Evolutionary conservation across 2,888 invertebrate genomes (phyloP).

Genomic region (Thera obeliscata): DNA sequence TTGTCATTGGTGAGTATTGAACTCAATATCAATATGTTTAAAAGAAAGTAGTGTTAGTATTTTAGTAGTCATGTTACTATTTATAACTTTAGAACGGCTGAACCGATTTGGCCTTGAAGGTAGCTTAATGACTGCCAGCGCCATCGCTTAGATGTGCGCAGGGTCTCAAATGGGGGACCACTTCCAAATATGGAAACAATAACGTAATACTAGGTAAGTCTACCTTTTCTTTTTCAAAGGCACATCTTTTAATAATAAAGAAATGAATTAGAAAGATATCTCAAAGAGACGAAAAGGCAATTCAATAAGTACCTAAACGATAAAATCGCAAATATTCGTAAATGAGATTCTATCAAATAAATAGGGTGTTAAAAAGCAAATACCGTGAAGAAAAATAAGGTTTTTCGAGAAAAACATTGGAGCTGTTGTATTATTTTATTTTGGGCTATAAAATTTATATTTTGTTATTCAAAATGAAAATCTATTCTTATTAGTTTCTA

Average conservation of each 20-base stretch:
- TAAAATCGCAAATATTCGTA: conserved; percentile 20
- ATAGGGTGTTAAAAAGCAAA: conserved; percentile 14
- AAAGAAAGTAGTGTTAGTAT: too few species aligned
- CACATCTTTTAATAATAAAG: neutral
- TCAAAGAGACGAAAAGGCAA: conserved; percentile 9
- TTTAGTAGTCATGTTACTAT: too few species aligned
- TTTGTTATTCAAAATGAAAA: too few species aligned
- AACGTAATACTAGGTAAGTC: neutral
- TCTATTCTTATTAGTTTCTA: too few species aligned
- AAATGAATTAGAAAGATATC: conserved; percentile 11
- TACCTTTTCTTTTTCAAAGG: neutral
- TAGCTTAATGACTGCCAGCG: too few species aligned
- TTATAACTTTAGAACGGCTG: too few species aligned
- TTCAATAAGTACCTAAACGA: conserved; percentile 18
- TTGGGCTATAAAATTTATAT: too few species aligned
- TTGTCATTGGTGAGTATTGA: too few species aligned
- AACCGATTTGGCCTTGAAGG: too few species aligned
- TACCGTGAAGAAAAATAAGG: conserved; percentile 10
- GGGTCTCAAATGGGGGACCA: too few species aligned
- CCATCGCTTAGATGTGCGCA: too few species aligned
- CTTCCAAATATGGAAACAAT: neutral
- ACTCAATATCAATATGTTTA: too few species aligned
- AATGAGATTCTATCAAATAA: conserved; percentile 21
- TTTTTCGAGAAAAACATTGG: conserved; percentile 4
- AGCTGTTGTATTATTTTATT: conserved; percentile 1